Base-by-base conservation (phyloP, 2,113 vertebrate genomes). In the Otus sunia region DNA sequence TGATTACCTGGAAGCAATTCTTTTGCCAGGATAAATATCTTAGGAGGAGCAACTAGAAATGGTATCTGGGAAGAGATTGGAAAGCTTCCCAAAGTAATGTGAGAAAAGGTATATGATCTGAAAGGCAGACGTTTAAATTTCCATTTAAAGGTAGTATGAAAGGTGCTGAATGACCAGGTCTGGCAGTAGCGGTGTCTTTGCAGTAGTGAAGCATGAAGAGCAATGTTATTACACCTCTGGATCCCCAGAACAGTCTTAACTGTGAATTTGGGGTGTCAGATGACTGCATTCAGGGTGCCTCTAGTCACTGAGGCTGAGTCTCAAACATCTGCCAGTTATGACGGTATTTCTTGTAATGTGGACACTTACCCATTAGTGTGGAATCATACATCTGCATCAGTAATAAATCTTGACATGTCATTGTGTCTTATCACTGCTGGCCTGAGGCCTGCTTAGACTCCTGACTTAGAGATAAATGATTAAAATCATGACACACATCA, bases 401-500 rank as follows among this genome's bases (percentile, higher is more conserved):
- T 63, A n/a, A 47, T 59, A 87, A 85, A 32, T 55, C 27, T n/a
- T 55, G 26, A 15, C 30, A 6, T 47, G 34, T 50, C 56, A 71
- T 6, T 34, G 26, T 36, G 27, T 15, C 29, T 45, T 43, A 37
- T 25, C 36, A 67, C 6, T 6, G 13, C 49, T 90, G 62, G 52
- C 69, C 56, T 29, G 2, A 76, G 43, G 37, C 30, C 53, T 58
- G 14, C 56, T 41, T 59, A 47, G 64, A 29, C 55, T 74, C 45
- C 55, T 66, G 53, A 23, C 37, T 60, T 58, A 73, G 18, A 93
- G 39, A 67, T 25, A 86, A 86, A 56, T 41, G 4, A 58, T 49
- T 17, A 73, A 26, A 88, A n/a, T 43, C 45, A 53, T 67, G 26
- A 34, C n/a, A 20, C 0, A 0, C 0, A 0, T 58, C 43, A n/a